A percentile compares a stretch with the other conserved stretches of the same genome.
phyloP scores from a whole-genome alignment of 2,797 vertebrate genomes.

The Coracias cyanogaster region DNA sequence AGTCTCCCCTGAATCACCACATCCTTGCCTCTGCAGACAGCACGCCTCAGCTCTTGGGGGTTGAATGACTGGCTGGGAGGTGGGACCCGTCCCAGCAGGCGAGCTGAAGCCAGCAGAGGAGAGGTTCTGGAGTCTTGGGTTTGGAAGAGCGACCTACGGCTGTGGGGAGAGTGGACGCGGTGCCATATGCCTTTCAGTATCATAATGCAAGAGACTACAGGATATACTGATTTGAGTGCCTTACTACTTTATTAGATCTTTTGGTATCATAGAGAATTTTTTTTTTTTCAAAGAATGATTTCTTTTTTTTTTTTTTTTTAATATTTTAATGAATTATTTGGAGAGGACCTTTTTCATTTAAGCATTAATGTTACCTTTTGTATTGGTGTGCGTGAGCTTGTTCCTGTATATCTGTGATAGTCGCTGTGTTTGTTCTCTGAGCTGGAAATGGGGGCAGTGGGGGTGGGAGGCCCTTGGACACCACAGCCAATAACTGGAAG shows the following conservation, averaged over 20 bases:
- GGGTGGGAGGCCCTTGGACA: constrained; percentile 75
- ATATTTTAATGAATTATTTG: constrained; percentile 86
- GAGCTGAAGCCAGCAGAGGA: constrained; percentile 45
- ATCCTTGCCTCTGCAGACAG: constrained; percentile 81
- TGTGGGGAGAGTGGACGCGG: constrained; percentile 55
- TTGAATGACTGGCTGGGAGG: constrained; percentile 80
- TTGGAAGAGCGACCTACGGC: constrained; percentile 16
- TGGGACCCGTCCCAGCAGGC: not conserved
- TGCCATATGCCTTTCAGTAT: constrained; percentile 85
- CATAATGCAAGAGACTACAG: constrained; percentile 73
- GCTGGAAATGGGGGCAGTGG: constrained; percentile 78
- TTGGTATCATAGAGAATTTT: constrained; percentile 77
- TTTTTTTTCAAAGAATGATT: constrained; percentile 73
- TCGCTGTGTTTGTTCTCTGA: constrained; percentile 79
- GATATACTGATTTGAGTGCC: constrained; percentile 89
- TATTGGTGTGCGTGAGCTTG: constrained; percentile 78
- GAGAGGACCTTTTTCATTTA: constrained; percentile 86
- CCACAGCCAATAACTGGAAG: constrained; percentile 88
- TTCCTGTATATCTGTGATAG: constrained; percentile 80
- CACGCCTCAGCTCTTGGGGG: constrained; percentile 81
- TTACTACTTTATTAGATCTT: constrained; percentile 95
- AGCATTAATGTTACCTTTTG: constrained; percentile 85
- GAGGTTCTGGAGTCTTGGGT: not conserved
- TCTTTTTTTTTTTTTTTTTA: not conserved
- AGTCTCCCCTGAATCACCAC: constrained; percentile 81